These are phyloP conservation scores for Hypocryptadius cinnamomeus DNA, from an alignment of 2,113 vertebrate species.

Conservation along the genomic window DNA sequence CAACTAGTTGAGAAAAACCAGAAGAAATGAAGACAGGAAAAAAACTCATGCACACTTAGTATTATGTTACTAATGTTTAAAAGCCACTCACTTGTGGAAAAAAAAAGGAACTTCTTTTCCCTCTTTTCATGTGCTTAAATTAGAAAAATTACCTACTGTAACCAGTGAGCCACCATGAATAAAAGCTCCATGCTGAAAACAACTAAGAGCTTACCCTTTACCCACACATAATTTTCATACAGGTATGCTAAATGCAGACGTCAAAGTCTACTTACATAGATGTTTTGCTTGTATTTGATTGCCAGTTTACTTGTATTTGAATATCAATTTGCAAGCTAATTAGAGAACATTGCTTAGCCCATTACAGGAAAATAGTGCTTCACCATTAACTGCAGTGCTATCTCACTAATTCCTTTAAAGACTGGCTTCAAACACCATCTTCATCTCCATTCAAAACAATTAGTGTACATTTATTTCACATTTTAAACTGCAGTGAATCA, in stretches of 20 bases:
- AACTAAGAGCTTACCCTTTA: neutral
- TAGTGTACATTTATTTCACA: constrained; percentile 37
- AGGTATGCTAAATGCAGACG: constrained; percentile 5
- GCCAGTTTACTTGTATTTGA: constrained; percentile 57
- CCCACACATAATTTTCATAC: neutral
- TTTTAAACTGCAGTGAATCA: constrained; percentile 33
- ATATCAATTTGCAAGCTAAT: constrained; percentile 57
- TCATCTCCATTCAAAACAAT: constrained; percentile 37
- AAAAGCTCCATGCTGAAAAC: neutral
- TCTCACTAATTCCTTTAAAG: constrained; percentile 48
- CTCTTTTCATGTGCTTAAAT: neutral
- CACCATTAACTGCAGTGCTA: constrained; percentile 2
- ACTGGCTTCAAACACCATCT: constrained; percentile 21
- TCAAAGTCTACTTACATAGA: constrained; percentile 8
- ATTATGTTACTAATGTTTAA: neutral
- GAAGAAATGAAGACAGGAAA: neutral
- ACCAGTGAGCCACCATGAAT: neutral
- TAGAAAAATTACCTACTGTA: neutral
- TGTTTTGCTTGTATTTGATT: constrained; percentile 52
- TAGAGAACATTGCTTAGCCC: constrained; percentile 33
- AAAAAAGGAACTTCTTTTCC: neutral
- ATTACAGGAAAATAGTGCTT: constrained; percentile 43
- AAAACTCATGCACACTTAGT: neutral
- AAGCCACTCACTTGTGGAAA: neutral
- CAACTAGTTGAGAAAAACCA: neutral